A percentile compares a stretch with the other conserved stretches of the same genome.
phyloP scores from a whole-genome alignment of 2,113 vertebrate genomes.

The Dromaius novaehollandiae region DNA sequence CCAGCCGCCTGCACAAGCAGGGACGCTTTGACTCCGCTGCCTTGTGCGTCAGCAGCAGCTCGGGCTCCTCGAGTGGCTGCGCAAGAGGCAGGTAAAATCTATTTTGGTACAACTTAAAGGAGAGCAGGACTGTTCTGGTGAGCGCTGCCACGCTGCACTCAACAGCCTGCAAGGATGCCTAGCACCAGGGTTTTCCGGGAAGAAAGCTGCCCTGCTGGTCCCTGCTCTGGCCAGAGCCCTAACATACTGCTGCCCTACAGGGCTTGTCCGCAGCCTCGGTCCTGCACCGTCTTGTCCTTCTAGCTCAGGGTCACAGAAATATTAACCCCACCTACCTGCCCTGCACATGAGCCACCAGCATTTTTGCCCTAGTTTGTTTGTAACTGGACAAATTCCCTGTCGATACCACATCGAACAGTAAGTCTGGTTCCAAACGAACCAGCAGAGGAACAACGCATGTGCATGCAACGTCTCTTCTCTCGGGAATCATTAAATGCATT shows the following conservation, averaged over 20 bases:
- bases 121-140: neutral
- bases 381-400: neutral
- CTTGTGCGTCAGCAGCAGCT: neutral
- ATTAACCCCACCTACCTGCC: neutral
- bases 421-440: neutral
- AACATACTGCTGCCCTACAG: no score
- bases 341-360: neutral
- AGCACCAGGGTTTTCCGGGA: neutral
- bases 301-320: accelerated
- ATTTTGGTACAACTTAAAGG: neutral
- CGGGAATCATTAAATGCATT: no score
- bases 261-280: neutral
- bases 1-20: neutral
- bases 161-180: neutral
- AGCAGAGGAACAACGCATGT: neutral
- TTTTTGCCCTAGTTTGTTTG: neutral
- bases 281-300: accelerated
- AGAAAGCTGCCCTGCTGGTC: neutral
- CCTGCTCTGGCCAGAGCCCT: neutral
- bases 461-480: no score
- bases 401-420: neutral
- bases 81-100: neutral
- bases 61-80: neutral
- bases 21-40: accelerated
- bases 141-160: accelerated